Base-by-base conservation (phyloP, 2,797 vertebrate genomes). In the Aulostomus chinensis region DNA sequence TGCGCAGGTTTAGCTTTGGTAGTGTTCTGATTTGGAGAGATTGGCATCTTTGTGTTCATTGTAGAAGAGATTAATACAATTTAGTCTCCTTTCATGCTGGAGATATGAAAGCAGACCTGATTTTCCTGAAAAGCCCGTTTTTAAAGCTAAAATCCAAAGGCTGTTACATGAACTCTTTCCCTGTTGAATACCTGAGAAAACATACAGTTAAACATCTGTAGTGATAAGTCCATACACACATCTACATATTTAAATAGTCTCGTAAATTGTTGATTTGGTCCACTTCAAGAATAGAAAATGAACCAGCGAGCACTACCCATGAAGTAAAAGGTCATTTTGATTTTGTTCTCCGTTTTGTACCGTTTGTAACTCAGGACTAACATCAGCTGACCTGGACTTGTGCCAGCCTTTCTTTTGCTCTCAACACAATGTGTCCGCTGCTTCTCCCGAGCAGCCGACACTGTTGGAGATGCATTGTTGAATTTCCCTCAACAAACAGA, bases 401-500 rank as follows among this genome's bases (percentile, higher is more conserved):
- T 1, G 60, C 82, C 81, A 74, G 68, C 43, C 63, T 76, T 80
- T 78, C 57, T 71, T 80, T 56, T 61, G 50, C 54, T 64, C 45
- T 65, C 36, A 64, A 86, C 67, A 84, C 79, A 86, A 78, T 84
- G 81, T 67, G 46, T 40, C 28, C 22, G 61, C 60, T 53, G 61
- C 60, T 53, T 73, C 56, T 70, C 56, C 38, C 51, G 48, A 67
- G 68, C 62, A 61, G 68, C 63, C 61, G 17, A 76, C 80, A 41
- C 80, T 42, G 83, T 57, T 77, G 84, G 80, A 72, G 68, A 54
- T 58, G 59, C 64, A 86, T 88, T 88, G 86, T 86, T 85, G 58
- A 43, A 69, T 82, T 88, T 88, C 85, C 86, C 72, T 47, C 22
- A 58, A 57, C 67, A 83, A 87, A 87, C 66, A 83, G 25, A 68